Base-by-base conservation (phyloP, 1,140 invertebrate species). In the Trichomalopsis sarcophagae region DNA sequence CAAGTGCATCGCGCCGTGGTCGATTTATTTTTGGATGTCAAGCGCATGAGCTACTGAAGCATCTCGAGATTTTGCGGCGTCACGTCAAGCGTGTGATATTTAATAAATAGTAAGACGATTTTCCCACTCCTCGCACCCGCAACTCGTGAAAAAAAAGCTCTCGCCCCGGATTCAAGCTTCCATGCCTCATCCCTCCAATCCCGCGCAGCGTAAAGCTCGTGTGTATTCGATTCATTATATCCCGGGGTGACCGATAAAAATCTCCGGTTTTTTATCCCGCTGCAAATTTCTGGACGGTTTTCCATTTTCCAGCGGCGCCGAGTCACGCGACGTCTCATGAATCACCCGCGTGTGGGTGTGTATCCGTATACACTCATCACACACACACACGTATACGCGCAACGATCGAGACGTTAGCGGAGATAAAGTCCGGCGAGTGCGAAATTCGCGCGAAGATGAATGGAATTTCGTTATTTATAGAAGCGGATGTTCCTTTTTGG, bases 1-100 rank as follows among this genome's bases (percentile, higher is more conserved):
- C 55, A 62, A 62, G 55, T 62, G 55, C 55, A 62, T 62, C 55
- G 17, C 21, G 21, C 55, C 55, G 55, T 62, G 55, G 17, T 62
- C 55, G 55, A 62, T 62, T 62, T 62, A 62, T 62, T 62, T 62
- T 62, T 62, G 17, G 55, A 62, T n/a, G 55, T 62, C 55, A 62
- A 62, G 55, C 17, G 55, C 55, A 55, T 40, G 9, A 40, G 40
- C 9, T 40, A 10, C 36, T 27, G 27, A 40, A 40, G 36, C 36
- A 9, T 50, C 47, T 50, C 47, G 47, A 50, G 47, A 50, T 50
- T 50, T 50, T 10, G 14, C 10, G 14, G 47, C 47, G 2, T 17
- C 47, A 50, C 27, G 27, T 27, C 27, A 27, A 27, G 27, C 27
- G 27, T 27, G 27, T 27, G 27, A 27, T 27, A 27, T 27, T 27